A percentile compares a stretch with the other conserved stretches of the same genome.
phyloP scores from a whole-genome alignment of 2,888 invertebrate species.

The Oscheius onirici region DNA sequence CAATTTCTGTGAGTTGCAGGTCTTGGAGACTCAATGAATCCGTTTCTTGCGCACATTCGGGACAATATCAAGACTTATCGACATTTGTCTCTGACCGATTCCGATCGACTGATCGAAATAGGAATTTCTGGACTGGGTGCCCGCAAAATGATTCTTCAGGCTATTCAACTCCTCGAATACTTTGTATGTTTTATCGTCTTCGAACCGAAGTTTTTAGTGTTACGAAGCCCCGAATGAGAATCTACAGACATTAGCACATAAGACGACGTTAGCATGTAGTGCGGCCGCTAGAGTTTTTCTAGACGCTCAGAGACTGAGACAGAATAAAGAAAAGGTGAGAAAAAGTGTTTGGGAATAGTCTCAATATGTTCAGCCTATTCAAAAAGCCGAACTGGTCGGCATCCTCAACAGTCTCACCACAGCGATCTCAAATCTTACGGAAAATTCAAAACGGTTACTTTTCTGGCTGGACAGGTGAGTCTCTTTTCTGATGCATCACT shows the following conservation, averaged over 20 bases:
- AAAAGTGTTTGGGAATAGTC: neutral
- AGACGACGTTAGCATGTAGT: slow-evolving; percentile 80
- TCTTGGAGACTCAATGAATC: slow-evolving; percentile 54
- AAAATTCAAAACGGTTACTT: slow-evolving; percentile 85
- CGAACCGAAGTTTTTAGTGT: slow-evolving; percentile 78
- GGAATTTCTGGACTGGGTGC: slow-evolving; percentile 88
- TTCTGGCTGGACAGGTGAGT: slow-evolving; percentile 84
- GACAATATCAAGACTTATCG: slow-evolving; percentile 76
- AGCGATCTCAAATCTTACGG: slow-evolving; percentile 83
- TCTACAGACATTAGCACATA: slow-evolving; percentile 86
- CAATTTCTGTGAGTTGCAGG: slow-evolving; percentile 32
- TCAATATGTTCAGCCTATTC: slow-evolving; percentile 33
- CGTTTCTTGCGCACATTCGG: slow-evolving; percentile 45
- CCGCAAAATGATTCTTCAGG: slow-evolving; percentile 90
- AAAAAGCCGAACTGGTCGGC: slow-evolving; percentile 43
- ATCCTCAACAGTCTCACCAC: slow-evolving; percentile 53
- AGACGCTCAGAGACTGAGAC: slow-evolving; percentile 40
- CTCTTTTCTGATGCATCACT: slow-evolving; percentile 12
- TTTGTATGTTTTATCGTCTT: slow-evolving; percentile 74
- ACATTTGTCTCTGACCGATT: slow-evolving; percentile 84
- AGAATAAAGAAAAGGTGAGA: slow-evolving; percentile 33
- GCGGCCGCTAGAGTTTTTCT: slow-evolving; percentile 35
- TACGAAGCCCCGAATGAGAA: slow-evolving; percentile 91
- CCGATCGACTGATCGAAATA: slow-evolving; percentile 87
- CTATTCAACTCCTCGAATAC: slow-evolving; percentile 87